A percentile compares a stretch with the other conserved stretches of the same genome.
Conservation (phyloP, 2,797 vertebrate genomes). For the Phalloptychus januarius region DNA sequence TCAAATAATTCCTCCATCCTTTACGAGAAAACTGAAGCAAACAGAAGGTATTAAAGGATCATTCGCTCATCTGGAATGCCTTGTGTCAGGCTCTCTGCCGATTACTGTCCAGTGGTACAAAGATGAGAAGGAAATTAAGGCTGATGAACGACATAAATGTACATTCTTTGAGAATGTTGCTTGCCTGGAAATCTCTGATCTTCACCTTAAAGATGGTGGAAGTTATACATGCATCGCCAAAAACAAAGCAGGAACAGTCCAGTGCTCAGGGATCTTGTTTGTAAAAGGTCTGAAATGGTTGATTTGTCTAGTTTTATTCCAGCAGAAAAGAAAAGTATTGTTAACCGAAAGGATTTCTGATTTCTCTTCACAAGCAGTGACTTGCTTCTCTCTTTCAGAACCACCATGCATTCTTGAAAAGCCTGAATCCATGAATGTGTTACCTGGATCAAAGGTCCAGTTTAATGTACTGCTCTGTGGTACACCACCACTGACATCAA, state of each 20-base stretch:
- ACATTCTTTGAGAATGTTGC: constrained; percentile 96
- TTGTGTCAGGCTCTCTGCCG: constrained; percentile 95
- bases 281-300: constrained; percentile 90
- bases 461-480: constrained; percentile 90
- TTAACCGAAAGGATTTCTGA: not conserved
- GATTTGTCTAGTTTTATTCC: not conserved
- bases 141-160: constrained; percentile 91
- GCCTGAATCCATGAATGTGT: constrained; percentile 89
- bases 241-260: constrained; percentile 92
- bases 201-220: constrained; percentile 88
- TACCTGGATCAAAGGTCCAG: constrained; percentile 91
- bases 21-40: constrained; percentile 95
- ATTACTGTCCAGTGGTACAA: constrained; percentile 94
- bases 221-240: constrained; percentile 93
- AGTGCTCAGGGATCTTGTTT: constrained; percentile 89
- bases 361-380: not conserved
- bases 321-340: not conserved
- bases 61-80: constrained; percentile 93
- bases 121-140: constrained; percentile 89
- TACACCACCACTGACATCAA: constrained; percentile 90
- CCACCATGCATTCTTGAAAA: constrained; percentile 93
- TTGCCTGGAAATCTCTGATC: constrained; percentile 91
- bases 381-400: constrained; percentile 80
- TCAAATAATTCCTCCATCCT: constrained; percentile 96
- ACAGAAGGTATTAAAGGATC: constrained; percentile 95